Evolutionary conservation across 2,888 invertebrate genomes (phyloP).

Genomic region (Trachelus tabidus): DNA sequence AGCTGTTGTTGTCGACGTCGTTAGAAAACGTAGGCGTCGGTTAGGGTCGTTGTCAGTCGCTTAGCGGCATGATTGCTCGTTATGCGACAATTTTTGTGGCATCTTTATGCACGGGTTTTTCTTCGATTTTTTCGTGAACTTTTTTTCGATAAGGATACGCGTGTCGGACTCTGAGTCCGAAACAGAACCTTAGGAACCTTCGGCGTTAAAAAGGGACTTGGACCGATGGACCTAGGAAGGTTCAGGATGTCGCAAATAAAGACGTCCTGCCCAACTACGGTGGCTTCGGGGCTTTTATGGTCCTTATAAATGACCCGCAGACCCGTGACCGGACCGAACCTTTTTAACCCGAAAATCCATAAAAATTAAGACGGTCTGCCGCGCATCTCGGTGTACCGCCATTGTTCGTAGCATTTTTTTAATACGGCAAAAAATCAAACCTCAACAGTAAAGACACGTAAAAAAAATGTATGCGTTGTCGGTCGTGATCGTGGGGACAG

Average conservation of each 20-base stretch:
- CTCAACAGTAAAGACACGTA: slow-evolving; percentile 34
- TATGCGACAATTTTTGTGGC: background rate
- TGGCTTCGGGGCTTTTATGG: slow-evolving; percentile 19
- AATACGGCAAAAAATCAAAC: slow-evolving; percentile 42
- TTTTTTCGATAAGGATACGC: slow-evolving; percentile 20
- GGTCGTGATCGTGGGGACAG: slow-evolving; percentile 6
- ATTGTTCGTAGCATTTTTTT: slow-evolving; percentile 33
- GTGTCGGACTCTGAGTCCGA: slow-evolving; percentile 22
- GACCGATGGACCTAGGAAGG: slow-evolving; percentile 18
- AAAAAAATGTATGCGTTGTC: slow-evolving; percentile 11
- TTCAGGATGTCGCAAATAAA: slow-evolving; percentile 10
- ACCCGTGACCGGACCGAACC: slow-evolving; percentile 18
- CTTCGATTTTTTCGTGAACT: slow-evolving; percentile 16
- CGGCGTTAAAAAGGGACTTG: slow-evolving; percentile 15
- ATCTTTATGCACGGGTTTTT: slow-evolving; percentile 9
- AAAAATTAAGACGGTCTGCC: slow-evolving; percentile 52
- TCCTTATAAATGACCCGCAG: slow-evolving; percentile 16
- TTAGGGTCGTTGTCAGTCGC: background rate
- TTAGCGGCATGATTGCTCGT: slow-evolving; percentile 13
- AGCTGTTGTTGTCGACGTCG: background rate
- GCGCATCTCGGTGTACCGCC: slow-evolving; percentile 39
- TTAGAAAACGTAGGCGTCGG: background rate
- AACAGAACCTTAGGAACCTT: background rate
- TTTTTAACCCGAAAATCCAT: slow-evolving; percentile 50
- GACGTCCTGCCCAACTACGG: slow-evolving; percentile 18